Evolutionary conservation across 1,140 invertebrate species (phyloP), one percentile per base, ranked within the genome.

Genomic region (Aplysia californica): DNA sequence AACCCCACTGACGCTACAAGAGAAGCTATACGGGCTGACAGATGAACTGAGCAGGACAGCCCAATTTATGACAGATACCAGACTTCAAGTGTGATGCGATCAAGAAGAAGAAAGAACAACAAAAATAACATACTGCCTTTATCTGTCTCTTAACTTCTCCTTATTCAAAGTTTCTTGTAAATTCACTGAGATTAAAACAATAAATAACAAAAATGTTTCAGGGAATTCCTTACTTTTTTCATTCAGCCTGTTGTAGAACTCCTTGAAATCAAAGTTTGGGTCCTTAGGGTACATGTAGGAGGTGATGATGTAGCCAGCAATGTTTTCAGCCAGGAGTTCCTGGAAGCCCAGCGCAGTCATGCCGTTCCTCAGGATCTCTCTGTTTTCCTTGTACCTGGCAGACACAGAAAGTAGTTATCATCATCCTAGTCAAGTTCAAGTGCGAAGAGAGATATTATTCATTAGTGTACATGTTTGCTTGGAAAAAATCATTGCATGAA

Each of bases 291-390:
- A 91, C 69, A 77, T 72, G 79, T 86, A 92, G 21, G 90, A 88
- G 3, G 91, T 91, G 55, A 92, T 92, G 39, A 92, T 91, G 80
- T 90, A 89, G 23, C 90, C 87, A 68, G 86, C 81, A 65, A 86
- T 77, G 6, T 85, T 75, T 20, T 82, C 79, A 41, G 82, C 80
- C 26, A 91, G 77, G 31, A 92, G 84, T 75, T 87, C 86, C 56
- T 85, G 81, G 82, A 91, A 92, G 15, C 91, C 91, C 23, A 91
- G 76, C 64, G 84, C 78, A 64, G 78, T 83, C 90, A 92, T 90
- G 31, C 91, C 91, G 36, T 86, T 81, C 71, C 82, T 80, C 18
- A 92, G 39, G 23, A 91, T 84, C 31, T 74, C 41, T 69, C 86
- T 82, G 80, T 92, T 92, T 64, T 89, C 79, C 67, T 84, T 79